Evolutionary conservation across 2,888 invertebrate species (phyloP).

Genomic region (Cenopis cana): DNA sequence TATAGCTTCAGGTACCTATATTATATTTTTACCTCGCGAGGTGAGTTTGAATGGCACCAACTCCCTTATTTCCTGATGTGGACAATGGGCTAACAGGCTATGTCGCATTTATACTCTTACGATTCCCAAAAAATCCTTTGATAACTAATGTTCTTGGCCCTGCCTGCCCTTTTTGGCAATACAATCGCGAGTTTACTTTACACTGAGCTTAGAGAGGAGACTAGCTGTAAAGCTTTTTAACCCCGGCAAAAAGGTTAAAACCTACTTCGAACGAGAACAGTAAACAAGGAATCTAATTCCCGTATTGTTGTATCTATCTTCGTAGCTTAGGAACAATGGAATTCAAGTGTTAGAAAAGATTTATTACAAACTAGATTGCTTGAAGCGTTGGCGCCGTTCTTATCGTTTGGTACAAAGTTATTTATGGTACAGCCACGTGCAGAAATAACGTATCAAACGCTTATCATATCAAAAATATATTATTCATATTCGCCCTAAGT

Average conservation of each 20-base stretch:
- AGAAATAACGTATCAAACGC: neutral
- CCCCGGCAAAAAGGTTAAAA: neutral
- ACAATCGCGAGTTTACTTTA: too few relatives aligned
- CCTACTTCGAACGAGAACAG: conserved; percentile 8
- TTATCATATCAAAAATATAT: conserved; percentile 1
- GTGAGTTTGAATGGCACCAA: too few relatives aligned
- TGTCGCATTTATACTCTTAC: too few relatives aligned
- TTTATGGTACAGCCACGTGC: conserved; percentile 20
- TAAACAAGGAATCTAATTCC: conserved; percentile 42
- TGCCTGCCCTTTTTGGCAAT: too few relatives aligned
- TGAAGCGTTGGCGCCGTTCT: conserved; percentile 14
- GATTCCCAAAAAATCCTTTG: too few relatives aligned
- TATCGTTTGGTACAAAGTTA: conserved; percentile 37
- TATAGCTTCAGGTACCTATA: too few relatives aligned
- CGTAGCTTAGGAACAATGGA: conserved; percentile 41
- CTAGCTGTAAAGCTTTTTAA: neutral
- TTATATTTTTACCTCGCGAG: too few relatives aligned
- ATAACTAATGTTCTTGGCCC: too few relatives aligned
- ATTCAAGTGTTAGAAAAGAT: conserved; percentile 43
- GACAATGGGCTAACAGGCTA: too few relatives aligned
- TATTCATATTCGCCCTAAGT: too few relatives aligned
- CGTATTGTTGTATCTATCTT: conserved; percentile 39
- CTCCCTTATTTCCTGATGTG: too few relatives aligned
- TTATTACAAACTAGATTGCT: conserved; percentile 43
- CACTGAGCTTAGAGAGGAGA: too few relatives aligned